A percentile compares a stretch with the other conserved stretches of the same genome.
Conservation (phyloP, 2,113 vertebrate species). For the Pimephales promelas region DNA sequence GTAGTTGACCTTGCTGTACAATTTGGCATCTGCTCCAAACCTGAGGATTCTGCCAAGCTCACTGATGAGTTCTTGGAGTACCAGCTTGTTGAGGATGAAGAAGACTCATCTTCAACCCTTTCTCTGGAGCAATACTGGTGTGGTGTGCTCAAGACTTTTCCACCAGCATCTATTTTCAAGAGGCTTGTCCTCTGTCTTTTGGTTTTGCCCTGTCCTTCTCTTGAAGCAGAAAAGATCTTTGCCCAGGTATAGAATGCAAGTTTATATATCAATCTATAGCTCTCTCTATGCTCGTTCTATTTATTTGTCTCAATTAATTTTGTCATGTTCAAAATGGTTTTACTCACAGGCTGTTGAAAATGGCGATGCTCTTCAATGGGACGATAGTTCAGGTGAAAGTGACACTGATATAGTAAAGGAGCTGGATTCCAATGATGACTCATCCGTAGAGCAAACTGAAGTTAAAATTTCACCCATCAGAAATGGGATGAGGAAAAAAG, state of each 20-base stretch:
- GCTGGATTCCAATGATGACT: constrained; percentile 49
- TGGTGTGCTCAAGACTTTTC: constrained; percentile 58
- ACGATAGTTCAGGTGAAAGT: constrained; percentile 59
- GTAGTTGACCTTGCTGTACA: constrained; percentile 65
- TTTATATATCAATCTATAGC: neutral
- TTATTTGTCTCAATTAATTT: neutral
- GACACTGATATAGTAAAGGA: constrained; percentile 40
- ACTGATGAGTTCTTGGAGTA: constrained; percentile 68
- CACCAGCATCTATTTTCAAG: constrained; percentile 63
- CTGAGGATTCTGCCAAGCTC: constrained; percentile 62
- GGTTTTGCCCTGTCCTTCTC: constrained; percentile 70
- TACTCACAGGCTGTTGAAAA: constrained; percentile 62
- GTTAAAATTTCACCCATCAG: neutral
- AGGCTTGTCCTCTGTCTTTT: constrained; percentile 74
- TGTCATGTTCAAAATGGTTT: neutral
- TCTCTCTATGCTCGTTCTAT: neutral
- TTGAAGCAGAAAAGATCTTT: constrained; percentile 66
- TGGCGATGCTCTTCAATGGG: constrained; percentile 23
- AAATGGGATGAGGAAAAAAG: constrained; percentile 40
- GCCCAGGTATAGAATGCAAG: constrained; percentile 61
- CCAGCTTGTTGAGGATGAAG: constrained; percentile 58
- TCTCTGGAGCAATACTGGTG: constrained; percentile 69
- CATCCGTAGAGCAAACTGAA: constrained; percentile 34
- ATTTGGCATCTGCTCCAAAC: constrained; percentile 65
- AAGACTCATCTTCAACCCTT: neutral